Percentiles rank a stretch among this genome's conserved stretches.
Conservation (phyloP, 2,797 vertebrate species). For the Aplochiton taeniatus region DNA sequence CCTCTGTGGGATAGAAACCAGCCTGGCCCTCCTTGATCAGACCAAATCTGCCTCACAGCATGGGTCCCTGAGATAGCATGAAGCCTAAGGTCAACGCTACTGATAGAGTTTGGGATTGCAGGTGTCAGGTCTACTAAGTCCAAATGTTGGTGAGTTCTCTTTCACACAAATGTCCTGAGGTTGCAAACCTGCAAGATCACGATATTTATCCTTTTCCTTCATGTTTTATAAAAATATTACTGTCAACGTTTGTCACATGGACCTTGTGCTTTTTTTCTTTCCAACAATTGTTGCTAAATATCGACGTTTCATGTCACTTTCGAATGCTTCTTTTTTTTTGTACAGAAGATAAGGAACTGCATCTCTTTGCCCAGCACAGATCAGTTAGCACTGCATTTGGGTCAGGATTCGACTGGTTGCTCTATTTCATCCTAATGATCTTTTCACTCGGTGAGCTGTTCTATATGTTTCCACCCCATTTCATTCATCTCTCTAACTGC, state of each 20-base stretch:
- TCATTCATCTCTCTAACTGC: constrained; percentile 54
- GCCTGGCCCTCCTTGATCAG: constrained; percentile 62
- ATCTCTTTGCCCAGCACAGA: neutral
- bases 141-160: too few relatives aligned
- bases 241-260: too few relatives aligned
- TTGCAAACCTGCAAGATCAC: too few relatives aligned
- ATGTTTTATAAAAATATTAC: too few relatives aligned
- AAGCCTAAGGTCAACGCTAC: too few relatives aligned
- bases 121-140: too few relatives aligned
- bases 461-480: constrained; percentile 32
- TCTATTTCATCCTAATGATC: constrained; percentile 29
- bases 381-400: constrained; percentile 14
- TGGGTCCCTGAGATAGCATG: constrained; percentile 22
- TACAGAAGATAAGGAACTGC: neutral
- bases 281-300: too few relatives aligned
- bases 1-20: constrained; percentile 55
- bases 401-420: constrained; percentile 16
- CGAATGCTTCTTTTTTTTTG: neutral
- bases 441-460: constrained; percentile 34
- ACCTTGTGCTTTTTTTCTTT: too few relatives aligned
- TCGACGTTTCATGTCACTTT: too few relatives aligned
- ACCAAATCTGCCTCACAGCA: constrained; percentile 21
- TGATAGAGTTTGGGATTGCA: too few relatives aligned
- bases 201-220: too few relatives aligned
- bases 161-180: too few relatives aligned